Base-by-base conservation (phyloP, 2,888 invertebrate genomes). In the Cryptophagus acutangulus region DNA sequence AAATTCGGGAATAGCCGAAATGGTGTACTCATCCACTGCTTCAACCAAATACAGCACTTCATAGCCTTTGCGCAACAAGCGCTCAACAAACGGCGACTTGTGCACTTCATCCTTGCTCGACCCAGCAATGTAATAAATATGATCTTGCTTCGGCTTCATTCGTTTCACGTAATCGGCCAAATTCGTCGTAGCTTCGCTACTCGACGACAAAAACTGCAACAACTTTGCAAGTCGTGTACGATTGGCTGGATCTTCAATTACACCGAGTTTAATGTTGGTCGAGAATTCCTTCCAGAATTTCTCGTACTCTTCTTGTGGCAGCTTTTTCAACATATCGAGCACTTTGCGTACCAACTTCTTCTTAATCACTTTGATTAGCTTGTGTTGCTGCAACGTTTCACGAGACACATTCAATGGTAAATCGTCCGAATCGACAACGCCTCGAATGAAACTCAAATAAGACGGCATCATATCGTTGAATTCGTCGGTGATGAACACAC, bases 381-480 rank as follows among this genome's bases (percentile, higher is more conserved):
- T 99, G 74, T 96, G 95, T 67, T 99, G 99, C 69, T 99, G 99
- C 18, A 99, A 78, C 37, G 92, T 96, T 75, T 99, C 99, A 55
- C 99, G 85, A 1, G 93, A 93, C 17, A 99, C 97, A 70, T 99
- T 99, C 54, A 99, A 76, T 17, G 99, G 99, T 55, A 99, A 73
- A 74, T 99, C 99, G 71, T 99, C 99, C 8, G 94, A 95, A 74
- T 99, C 99, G 33, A 99, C 97, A 53, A 99, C 87, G 58, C 99
- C 99, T 40, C 88, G 84, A 45, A 99, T 82, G 70, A 99, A 99
- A 54, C 81, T 84, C 56, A 99, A 76, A 70, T 96, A 99, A 69
- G 89, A 94, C 51, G 99, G 97, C 87, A 99, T 91, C 86, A 99
- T 92, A 66, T 99, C 97, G 68, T 92, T 92, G 77, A 99, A 97